Evolutionary conservation across 2,113 vertebrate species (phyloP).

Genomic region (Martes martes): DNA sequence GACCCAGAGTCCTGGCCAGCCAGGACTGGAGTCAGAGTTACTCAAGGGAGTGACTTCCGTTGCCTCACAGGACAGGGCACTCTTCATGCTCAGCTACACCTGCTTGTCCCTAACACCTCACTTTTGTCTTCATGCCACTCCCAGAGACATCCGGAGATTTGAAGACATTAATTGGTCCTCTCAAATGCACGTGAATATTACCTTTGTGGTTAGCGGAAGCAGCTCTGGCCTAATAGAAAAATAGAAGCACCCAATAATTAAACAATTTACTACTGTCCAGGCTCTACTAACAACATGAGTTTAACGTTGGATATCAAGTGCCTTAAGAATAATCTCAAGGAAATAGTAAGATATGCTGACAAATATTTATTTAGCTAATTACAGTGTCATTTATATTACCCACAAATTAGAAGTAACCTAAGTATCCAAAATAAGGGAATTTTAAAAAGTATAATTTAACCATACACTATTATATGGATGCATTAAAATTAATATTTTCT

Average conservation of each 20-base stretch:
- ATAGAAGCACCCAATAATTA: not conserved
- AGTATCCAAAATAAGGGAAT: not conserved
- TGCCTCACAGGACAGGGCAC: not conserved
- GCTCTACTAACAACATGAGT: not conserved
- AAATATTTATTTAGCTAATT: not conserved
- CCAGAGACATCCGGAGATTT: not conserved
- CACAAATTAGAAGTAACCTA: not conserved
- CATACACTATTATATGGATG: not conserved
- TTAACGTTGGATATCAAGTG: not conserved
- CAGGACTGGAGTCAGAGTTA: not conserved
- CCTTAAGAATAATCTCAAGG: not conserved
- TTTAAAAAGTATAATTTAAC: not conserved
- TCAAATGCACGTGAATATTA: not conserved
- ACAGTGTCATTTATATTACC: not conserved
- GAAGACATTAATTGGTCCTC: not conserved
- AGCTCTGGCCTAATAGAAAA: not conserved
- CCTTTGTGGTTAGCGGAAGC: not conserved
- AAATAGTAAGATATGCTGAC: not conserved
- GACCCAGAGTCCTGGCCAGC: too few species aligned
- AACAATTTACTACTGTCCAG: not conserved
- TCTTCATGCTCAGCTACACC: not conserved
- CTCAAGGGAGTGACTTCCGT: not conserved
- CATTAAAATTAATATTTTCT: not conserved
- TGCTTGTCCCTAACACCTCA: not conserved
- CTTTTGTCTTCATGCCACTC: not conserved